These are phyloP conservation scores for Sternotherus odoratus DNA, from an alignment of 2,797 vertebrate genomes.

Conservation along the genomic window DNA sequence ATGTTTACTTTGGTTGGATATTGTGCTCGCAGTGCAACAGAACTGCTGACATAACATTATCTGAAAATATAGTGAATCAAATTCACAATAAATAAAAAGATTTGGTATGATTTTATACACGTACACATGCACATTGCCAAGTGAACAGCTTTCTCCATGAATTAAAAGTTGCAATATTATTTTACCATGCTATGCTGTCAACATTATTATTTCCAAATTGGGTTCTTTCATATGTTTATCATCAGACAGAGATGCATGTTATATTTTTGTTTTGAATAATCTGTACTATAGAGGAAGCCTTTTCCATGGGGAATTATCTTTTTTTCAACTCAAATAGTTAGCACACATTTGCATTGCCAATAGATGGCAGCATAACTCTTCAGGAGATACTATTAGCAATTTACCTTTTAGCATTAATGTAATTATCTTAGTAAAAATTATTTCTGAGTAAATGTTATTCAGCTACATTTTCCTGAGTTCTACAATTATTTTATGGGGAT, in stretches of 20 bases:
- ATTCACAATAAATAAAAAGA: not conserved
- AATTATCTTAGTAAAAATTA: slow-evolving; percentile 55
- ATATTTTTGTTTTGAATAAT: slow-evolving; percentile 20
- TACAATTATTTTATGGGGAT: not conserved
- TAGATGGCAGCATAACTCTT: slow-evolving; percentile 83
- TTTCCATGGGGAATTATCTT: not conserved
- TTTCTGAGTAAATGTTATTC: slow-evolving; percentile 41
- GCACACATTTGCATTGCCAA: slow-evolving; percentile 35
- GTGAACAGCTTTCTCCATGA: not conserved
- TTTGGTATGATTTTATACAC: fast-evolving
- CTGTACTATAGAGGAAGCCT: not conserved
- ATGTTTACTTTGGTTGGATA: not conserved
- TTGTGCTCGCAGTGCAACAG: not conserved
- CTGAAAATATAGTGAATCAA: not conserved
- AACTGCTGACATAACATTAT: not conserved
- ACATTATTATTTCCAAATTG: not conserved
- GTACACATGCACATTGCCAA: not conserved
- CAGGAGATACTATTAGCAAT: not conserved
- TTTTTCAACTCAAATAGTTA: not conserved
- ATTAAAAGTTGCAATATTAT: not conserved
- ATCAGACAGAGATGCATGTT: not conserved
- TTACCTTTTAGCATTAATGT: slow-evolving; percentile 8
- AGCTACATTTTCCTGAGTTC: slow-evolving; percentile 27
- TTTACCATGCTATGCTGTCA: not conserved
- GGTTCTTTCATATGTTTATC: not conserved